Conservation (phyloP, 2,797 vertebrate species). For the Betta splendens region DNA sequence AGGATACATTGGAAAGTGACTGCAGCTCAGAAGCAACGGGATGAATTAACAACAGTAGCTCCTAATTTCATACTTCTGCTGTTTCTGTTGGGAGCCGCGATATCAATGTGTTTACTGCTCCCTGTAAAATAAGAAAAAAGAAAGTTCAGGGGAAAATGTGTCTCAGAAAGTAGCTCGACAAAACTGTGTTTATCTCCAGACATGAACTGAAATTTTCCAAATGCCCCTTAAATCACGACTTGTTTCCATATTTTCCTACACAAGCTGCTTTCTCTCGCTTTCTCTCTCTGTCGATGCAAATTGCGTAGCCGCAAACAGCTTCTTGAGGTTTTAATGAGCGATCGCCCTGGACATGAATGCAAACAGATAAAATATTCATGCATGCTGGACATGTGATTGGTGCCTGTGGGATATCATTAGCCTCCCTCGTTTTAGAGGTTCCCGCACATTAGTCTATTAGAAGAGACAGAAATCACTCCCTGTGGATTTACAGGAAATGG, state of each 20-base stretch:
- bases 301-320: constrained; percentile 66
- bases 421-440: constrained; percentile 63
- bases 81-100: constrained; percentile 45
- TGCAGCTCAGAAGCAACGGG: constrained; percentile 52
- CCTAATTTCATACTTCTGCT: constrained; percentile 55
- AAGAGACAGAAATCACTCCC: constrained; percentile 50
- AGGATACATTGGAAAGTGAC: constrained; percentile 53
- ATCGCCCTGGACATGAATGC: constrained; percentile 72
- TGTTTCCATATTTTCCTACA: constrained; percentile 28
- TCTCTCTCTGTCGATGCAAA: constrained; percentile 50
- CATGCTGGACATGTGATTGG: constrained; percentile 58
- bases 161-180: constrained; percentile 38
- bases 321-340: constrained; percentile 75
- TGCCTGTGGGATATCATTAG: constrained; percentile 76
- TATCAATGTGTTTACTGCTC: constrained; percentile 49
- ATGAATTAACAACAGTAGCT: constrained; percentile 62
- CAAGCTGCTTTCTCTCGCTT: constrained; percentile 3
- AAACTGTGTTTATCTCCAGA: constrained; percentile 42
- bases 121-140: constrained; percentile 37
- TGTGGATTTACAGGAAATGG: constrained; percentile 44
- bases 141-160: constrained; percentile 39
- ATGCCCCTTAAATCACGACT: constrained; percentile 49
- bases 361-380: constrained; percentile 76
- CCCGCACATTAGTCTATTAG: constrained; percentile 50
- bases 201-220: constrained; percentile 48